phyloP scores from a whole-genome alignment of 2,113 vertebrate genomes.

The Zosterops lateralis region DNA sequence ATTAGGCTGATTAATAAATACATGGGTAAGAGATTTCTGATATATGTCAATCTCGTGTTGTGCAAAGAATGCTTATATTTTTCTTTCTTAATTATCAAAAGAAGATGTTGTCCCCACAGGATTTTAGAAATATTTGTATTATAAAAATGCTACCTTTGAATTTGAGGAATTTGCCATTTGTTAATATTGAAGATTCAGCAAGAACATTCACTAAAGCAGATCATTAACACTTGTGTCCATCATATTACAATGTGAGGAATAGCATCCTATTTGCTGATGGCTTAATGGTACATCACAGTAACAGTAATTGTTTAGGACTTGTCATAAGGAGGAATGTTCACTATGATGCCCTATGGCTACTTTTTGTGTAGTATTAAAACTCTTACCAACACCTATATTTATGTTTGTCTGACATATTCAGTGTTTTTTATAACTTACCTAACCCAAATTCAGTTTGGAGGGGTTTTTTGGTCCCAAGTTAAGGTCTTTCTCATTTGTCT shows the following conservation, averaged over 20 bases:
- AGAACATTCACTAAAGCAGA: background rate
- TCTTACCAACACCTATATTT: background rate
- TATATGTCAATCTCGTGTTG: rapidly evolving
- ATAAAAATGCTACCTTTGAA: background rate
- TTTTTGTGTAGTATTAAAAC: background rate
- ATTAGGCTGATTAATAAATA: background rate
- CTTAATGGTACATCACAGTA: background rate
- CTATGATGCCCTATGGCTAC: background rate
- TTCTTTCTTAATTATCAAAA: background rate
- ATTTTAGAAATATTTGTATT: background rate
- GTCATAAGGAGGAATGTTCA: background rate
- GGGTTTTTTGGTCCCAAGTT: background rate
- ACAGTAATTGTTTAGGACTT: background rate
- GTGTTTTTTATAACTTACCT: background rate
- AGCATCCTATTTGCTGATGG: background rate
- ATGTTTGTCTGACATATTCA: background rate
- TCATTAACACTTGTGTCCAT: background rate
- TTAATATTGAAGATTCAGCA: background rate
- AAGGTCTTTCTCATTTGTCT: background rate
- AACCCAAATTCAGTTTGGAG: background rate
- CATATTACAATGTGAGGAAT: background rate
- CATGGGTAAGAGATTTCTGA: background rate
- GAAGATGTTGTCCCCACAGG: background rate
- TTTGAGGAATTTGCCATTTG: background rate
- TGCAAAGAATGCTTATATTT: background rate